Evolutionary conservation across 2,113 vertebrate genomes (phyloP).

Genomic region (Copsychus sechellarum): DNA sequence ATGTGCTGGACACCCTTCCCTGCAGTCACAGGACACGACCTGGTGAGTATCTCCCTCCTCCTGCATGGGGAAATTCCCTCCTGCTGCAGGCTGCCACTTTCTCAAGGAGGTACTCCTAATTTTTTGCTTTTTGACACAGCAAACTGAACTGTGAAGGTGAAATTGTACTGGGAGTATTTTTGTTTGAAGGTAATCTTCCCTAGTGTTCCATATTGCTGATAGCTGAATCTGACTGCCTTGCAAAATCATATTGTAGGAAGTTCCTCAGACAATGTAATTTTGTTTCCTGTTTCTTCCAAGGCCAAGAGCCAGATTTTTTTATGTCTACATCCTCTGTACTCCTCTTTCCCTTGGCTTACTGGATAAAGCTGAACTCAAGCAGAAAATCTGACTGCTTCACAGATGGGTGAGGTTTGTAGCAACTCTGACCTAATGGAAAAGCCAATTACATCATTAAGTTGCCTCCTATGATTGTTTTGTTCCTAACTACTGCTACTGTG

Average conservation of each 20-base stretch:
- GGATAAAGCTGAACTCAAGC: background rate
- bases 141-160: background rate
- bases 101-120: background rate
- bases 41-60: background rate
- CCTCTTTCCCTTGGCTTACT: background rate
- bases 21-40: background rate
- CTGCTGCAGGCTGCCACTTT: background rate
- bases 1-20: background rate
- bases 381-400: background rate
- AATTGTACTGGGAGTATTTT: background rate
- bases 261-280: background rate
- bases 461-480: background rate
- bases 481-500: background rate
- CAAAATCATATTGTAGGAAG: background rate
- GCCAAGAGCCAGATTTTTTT: background rate
- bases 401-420: background rate
- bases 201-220: background rate
- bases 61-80: background rate
- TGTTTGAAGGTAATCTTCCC: background rate
- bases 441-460: background rate
- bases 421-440: background rate
- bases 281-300: slow-evolving; percentile 27
- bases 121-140: background rate
- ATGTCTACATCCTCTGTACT: background rate
- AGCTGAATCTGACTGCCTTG: background rate